A percentile compares a stretch with the other conserved stretches of the same genome.
Conservation (phyloP, 2,797 vertebrate genomes). For the Helarctos malayanus region DNA sequence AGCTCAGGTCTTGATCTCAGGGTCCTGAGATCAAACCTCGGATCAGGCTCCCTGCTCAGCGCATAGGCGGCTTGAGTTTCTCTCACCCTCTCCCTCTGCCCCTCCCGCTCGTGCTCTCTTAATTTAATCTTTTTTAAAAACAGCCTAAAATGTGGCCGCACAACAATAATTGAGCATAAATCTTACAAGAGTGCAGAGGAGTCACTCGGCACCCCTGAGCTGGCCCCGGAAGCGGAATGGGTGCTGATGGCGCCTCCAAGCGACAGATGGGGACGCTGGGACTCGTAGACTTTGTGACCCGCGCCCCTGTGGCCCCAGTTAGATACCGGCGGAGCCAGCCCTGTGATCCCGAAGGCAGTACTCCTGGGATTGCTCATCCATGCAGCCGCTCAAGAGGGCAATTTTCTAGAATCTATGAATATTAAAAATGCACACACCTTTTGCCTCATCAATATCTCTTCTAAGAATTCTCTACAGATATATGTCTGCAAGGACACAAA, state of each 20-base stretch:
- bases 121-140: neutral
- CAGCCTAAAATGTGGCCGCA: neutral
- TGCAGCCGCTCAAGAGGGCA: neutral
- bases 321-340: neutral
- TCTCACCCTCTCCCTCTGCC: neutral
- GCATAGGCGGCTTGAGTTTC: neutral
- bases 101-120: neutral
- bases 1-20: neutral
- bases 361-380: neutral
- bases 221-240: neutral
- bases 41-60: neutral
- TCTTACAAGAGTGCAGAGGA: neutral
- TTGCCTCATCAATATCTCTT: neutral
- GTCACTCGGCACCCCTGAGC: neutral
- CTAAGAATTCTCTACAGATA: neutral
- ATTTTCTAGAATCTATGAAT: neutral
- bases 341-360: neutral
- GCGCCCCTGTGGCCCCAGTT: neutral
- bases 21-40: neutral
- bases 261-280: neutral
- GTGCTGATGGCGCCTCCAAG: neutral
- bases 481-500: neutral
- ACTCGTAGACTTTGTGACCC: neutral
- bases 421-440: neutral
- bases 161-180: neutral